These are phyloP conservation scores for Sinohyriopsis cumingii DNA, from an alignment of 2,888 invertebrate species.

Conservation along the genomic window DNA sequence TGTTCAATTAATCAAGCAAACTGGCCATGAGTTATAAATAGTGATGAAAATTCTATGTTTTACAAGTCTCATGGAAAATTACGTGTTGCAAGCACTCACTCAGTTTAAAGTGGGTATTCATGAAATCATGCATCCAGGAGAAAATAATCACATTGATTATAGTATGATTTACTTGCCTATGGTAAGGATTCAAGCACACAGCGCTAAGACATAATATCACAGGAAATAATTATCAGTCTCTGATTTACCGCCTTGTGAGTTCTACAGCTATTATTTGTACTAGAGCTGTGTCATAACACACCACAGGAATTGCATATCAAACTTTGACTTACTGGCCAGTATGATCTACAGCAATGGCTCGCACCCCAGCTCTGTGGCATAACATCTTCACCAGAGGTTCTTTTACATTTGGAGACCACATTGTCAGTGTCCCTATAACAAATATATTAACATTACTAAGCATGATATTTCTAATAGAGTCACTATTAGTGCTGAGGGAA, in stretches of 20 bases:
- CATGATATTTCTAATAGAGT: background rate
- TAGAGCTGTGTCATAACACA: background rate
- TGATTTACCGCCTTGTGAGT: background rate
- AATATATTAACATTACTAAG: background rate
- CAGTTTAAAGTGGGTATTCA: too few species aligned
- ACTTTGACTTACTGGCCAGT: conserved; percentile 81
- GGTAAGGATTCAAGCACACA: too few species aligned
- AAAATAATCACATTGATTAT: background rate
- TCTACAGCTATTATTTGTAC: background rate
- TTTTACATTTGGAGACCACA: conserved; percentile 93
- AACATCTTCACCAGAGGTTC: conserved; percentile 92
- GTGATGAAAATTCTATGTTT: too few species aligned
- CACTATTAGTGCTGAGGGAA: background rate
- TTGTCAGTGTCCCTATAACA: conserved; percentile 83
- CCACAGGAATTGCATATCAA: too few species aligned
- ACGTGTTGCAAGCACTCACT: too few species aligned
- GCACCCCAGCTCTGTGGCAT: conserved; percentile 88
- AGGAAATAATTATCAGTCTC: background rate
- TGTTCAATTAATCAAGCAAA: too few species aligned
- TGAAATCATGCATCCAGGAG: too few species aligned
- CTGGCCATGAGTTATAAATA: too few species aligned
- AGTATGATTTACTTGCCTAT: background rate
- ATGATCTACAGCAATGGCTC: conserved; percentile 87
- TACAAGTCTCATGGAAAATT: too few species aligned
- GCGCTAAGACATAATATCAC: background rate